Evolutionary conservation across 2,888 invertebrate genomes (phyloP), one percentile per base, ranked within the genome.

Genomic region (Buathra laborator): DNA sequence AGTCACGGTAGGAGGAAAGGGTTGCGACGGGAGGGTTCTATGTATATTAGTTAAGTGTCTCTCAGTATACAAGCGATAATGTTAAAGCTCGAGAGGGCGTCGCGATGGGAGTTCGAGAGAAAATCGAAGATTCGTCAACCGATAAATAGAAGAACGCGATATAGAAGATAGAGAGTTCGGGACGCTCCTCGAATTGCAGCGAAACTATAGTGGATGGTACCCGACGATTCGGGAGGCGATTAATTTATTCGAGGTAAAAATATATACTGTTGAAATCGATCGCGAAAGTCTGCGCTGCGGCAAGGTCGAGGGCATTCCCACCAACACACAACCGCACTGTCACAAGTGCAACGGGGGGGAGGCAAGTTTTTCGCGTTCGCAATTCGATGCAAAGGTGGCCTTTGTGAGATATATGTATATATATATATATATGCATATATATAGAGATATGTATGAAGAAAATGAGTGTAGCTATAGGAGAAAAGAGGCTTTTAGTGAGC

Each of bases 181-280:
- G 64, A 62, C 84, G 77, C 77, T 81, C 77, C 81, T 48, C 53
- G 46, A 37, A 64, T 67, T 37, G 62, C 12, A 14, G 48, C 59
- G 59, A 77, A 77, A n/a, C 7, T 10, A 19, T 10, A 19, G n/a
- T 59, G 29, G n/a, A 37, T 37, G 37, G 2, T 32, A 46, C n/a
- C 44, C 37, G 37, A 24, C 14, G 37, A 24, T 51, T 79, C 67
- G 85, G 83, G 76, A 76, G 71, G 84, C 59, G 81, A 87, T 90
- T 90, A 88, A 88, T 90, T 90, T 88, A 89, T 88, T 88, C 87
- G 76, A 81, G 87, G 89, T 89, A 89, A 90, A 91, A 90, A 90
- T 90, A 37, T 37, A 37, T 37, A 90, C 85, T 86, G 66, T 56
- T 85, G 83, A 37, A 37, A 86, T 88, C 89, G 88, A 88, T 88